Evolutionary conservation across 2,113 vertebrate genomes (phyloP), one percentile per base, ranked within the genome.

Genomic region (Turdus rufiventris): DNA sequence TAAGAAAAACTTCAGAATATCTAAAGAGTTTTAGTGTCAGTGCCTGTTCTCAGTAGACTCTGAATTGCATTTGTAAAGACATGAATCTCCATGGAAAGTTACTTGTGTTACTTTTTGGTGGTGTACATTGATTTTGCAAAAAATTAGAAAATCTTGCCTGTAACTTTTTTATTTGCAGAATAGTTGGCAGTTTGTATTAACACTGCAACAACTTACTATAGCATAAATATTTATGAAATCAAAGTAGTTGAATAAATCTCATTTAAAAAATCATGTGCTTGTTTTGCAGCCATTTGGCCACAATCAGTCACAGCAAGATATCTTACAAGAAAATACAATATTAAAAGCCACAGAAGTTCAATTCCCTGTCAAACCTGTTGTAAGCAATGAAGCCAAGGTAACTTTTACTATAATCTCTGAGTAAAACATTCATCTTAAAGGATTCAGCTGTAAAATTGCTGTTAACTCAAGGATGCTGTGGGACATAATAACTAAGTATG

Each of bases 241-340:
- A 71, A 85, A 94, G 79, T 66, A 77, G 19, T 71, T 83, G 62
- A 25, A 83, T 91, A 70, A 81, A 70, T 93, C 88, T 96, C 38
- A 38, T 74, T 48, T 96, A 92, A 84, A 81, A 94, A 90, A 92
- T 83, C 11, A 15, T 95, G 61, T 97, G 48, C 87, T 94, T 89
- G 81, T 94, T 95, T 95, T 97, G 67, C 96, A 99, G 99, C 99
- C 99, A 94, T 99, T 99, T 97, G 99, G 99, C 94, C 99, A 99
- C 98, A 99, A 99, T 97, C 99, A 99, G 96, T 99, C 99, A 33
- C 99, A 99, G 94, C 99, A 99, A 97, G 99, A 99, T 96, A 99
- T 99, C 96, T 98, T 99, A 90, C 99, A 99, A 98, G 99, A 99
- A 98, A 99, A 99, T 95, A 99, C 99, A 93, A 99, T 99, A 97